A percentile compares a stretch with the other conserved stretches of the same genome.
phyloP scores from a whole-genome alignment of 2,113 vertebrate species.

The Phasianus colchicus region DNA sequence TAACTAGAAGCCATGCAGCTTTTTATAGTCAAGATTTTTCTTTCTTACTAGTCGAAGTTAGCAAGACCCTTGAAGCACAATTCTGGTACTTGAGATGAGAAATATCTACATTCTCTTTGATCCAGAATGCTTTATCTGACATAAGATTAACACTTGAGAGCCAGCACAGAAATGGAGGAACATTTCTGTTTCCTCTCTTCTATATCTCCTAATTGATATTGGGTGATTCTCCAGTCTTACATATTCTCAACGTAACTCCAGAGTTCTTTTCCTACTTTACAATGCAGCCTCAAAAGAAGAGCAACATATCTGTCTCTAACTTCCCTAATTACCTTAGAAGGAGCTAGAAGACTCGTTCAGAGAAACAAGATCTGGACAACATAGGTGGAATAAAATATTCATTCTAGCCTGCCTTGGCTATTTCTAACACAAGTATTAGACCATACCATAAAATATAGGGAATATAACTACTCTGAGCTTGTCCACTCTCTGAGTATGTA shows the following conservation, averaged over 20 bases:
- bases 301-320: not conserved
- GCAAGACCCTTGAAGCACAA: not conserved
- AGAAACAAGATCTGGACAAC: fast-evolving
- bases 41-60: not conserved
- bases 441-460: not conserved
- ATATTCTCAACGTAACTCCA: not conserved
- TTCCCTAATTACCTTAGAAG: not conserved
- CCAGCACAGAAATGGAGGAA: not conserved
- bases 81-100: not conserved
- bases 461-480: not conserved
- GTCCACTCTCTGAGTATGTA: not conserved
- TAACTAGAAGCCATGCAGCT: not conserved
- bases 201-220: not conserved
- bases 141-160: not conserved
- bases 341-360: not conserved
- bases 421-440: not conserved
- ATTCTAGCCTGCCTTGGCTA: not conserved
- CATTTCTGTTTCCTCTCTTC: not conserved
- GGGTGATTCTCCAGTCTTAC: not conserved
- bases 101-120: not conserved
- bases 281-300: not conserved
- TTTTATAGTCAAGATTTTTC: not conserved
- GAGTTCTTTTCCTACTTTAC: not conserved
- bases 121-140: not conserved
- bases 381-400: not conserved